A percentile compares a stretch with the other conserved stretches of the same genome.
Evolutionary conservation across 1,140 invertebrate species (phyloP).

Genomic region (Drosophila nebulosa): DNA sequence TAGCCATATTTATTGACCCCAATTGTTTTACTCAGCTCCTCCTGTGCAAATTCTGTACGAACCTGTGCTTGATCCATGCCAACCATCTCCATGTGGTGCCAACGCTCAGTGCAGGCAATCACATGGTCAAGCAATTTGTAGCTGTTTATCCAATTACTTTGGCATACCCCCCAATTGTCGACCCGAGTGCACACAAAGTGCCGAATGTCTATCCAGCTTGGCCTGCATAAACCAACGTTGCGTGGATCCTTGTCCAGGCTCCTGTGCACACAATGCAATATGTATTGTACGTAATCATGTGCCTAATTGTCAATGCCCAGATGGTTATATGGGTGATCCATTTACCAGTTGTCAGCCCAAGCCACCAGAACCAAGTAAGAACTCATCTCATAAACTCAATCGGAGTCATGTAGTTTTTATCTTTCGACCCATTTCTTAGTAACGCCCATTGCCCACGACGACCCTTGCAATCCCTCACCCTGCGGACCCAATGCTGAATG

Average conservation of each 20-base stretch:
- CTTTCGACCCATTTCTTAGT: slow-evolving; percentile 69
- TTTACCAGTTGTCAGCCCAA: slow-evolving; percentile 71
- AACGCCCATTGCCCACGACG: slow-evolving; percentile 60
- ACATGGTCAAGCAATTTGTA: slow-evolving; percentile 79
- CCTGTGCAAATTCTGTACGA: slow-evolving; percentile 80
- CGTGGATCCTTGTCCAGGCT: slow-evolving; percentile 83
- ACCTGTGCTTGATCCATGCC: slow-evolving; percentile 82
- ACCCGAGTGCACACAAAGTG: slow-evolving; percentile 84
- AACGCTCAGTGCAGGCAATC: slow-evolving; percentile 59
- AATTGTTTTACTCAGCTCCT: slow-evolving; percentile 81
- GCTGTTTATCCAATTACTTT: slow-evolving; percentile 82
- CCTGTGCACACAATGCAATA: slow-evolving; percentile 85
- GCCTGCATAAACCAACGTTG: slow-evolving; percentile 84
- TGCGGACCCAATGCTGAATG: slow-evolving; percentile 86
- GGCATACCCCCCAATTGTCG: slow-evolving; percentile 84
- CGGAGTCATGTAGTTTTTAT: neutral
- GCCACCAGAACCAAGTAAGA: slow-evolving; percentile 60
- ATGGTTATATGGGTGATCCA: slow-evolving; percentile 87
- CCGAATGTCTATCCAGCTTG: slow-evolving; percentile 82
- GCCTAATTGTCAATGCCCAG: slow-evolving; percentile 85
- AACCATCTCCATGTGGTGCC: slow-evolving; percentile 81
- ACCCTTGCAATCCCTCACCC: slow-evolving; percentile 86
- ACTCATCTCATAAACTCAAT: neutral
- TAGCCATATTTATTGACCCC: neutral
- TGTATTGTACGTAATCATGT: slow-evolving; percentile 85